Base-by-base conservation (phyloP, 2,888 invertebrate genomes). In the Stictocephala bisonia region DNA sequence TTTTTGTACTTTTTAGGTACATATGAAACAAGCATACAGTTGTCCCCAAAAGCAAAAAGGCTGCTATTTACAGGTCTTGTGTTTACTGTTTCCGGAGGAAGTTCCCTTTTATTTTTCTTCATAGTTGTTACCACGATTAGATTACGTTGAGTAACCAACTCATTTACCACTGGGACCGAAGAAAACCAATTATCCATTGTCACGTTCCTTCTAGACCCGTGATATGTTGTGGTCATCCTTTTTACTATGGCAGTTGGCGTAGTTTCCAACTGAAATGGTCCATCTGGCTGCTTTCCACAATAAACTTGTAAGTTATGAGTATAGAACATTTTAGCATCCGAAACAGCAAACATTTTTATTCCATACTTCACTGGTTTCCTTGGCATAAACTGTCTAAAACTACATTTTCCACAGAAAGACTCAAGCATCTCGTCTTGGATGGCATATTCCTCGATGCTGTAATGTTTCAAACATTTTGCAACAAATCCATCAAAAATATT, bases 81-180 rank as follows among this genome's bases (percentile, higher is more conserved):
- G 13, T 56, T 20, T 24, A 56, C 24, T 3, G 15, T 24, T 26
- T 56, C 2, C 3, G n/a, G 56, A 6, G 24, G 56, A 9, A 56
- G 13, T 26, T 56, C 56, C 3, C 26, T 9, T 56, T 56, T 56
- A 15, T 56, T 56, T 56, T 44, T 11, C 15, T 56, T 56, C 44
- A 56, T 11, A 9, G 26, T 56, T 1, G 13, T 6, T 13, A 56
- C 27, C 2, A 24, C 26, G 11, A 29, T 56, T 6, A 56, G 26
- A 15, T 56, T 56, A 4, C 15, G 11, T 24, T 56, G 13, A 24
- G 26, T 56, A 24, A 56, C 56, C n/a, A 24, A 15, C 15, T 51
- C 51, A 51, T 51, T 51, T 22, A 51, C 18, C 3, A 51, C n/a
- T 18, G 7, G n/a, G n/a, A 44, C 44, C n/a, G n/a, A n/a, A n/a